Evolutionary conservation across 2,113 vertebrate species (phyloP).

Genomic region (Orycteropus afer): DNA sequence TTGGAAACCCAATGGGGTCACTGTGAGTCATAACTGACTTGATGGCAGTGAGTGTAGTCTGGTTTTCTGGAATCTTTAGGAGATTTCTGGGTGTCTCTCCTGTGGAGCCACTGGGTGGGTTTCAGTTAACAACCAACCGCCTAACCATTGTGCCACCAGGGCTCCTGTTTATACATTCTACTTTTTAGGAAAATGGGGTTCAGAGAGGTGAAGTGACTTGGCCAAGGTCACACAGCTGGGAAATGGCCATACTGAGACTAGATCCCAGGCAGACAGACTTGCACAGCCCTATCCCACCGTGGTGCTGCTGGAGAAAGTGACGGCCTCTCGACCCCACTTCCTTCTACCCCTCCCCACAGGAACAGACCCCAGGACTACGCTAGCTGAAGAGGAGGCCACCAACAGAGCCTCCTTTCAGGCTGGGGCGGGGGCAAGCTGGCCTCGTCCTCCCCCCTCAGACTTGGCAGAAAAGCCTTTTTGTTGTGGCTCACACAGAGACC

Average conservation of each 20-base stretch:
- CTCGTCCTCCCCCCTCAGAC: slow-evolving; percentile 50
- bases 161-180: background rate
- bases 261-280: background rate
- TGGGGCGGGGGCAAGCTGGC: slow-evolving; percentile 11
- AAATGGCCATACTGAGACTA: background rate
- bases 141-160: background rate
- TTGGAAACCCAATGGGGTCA: no score
- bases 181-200: background rate
- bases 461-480: slow-evolving; percentile 82
- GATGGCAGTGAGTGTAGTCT: no score
- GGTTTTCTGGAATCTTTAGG: no score
- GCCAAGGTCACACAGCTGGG: slow-evolving; percentile 33
- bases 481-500: slow-evolving; percentile 71
- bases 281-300: background rate
- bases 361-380: background rate
- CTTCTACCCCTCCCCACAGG: background rate
- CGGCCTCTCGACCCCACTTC: background rate
- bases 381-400: background rate
- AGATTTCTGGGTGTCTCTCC: no score
- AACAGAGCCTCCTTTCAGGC: slow-evolving; percentile 79
- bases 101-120: background rate
- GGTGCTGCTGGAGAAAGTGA: background rate
- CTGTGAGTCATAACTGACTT: no score
- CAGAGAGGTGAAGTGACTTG: background rate
- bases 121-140: background rate